These are phyloP conservation scores for Andricus quercusramuli DNA, from an alignment of 2,888 invertebrate genomes.

Conservation along the genomic window DNA sequence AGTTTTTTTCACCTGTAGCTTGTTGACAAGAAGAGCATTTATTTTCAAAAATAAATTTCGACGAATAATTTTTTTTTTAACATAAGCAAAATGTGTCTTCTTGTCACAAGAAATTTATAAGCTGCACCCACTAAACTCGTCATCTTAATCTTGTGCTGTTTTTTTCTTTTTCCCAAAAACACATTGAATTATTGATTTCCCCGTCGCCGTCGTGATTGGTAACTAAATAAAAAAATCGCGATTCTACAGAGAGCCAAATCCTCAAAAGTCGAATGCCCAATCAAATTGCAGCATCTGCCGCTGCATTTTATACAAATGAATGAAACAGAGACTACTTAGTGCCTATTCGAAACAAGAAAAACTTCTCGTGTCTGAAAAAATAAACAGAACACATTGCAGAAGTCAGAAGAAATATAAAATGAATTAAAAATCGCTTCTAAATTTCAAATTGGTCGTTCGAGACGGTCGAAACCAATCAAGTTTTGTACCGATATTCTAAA, in stretches of 20 bases:
- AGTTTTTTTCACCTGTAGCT: neutral
- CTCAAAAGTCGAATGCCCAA: constrained; percentile 71
- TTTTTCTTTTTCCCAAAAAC: constrained; percentile 58
- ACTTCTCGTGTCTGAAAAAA: constrained; percentile 41
- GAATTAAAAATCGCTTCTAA: constrained; percentile 1
- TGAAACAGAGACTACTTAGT: constrained; percentile 70
- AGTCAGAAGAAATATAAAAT: neutral
- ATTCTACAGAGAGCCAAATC: constrained; percentile 61
- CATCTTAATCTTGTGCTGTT: constrained; percentile 61
- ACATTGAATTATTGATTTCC: constrained; percentile 71
- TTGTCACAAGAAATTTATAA: constrained; percentile 47
- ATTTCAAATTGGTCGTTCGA: constrained; percentile 45
- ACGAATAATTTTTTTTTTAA: neutral
- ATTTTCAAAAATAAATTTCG: neutral
- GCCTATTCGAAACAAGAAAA: constrained; percentile 46
- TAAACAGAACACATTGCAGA: constrained; percentile 26
- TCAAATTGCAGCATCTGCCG: constrained; percentile 72
- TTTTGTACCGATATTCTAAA: constrained; percentile 61
- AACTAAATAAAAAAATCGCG: constrained; percentile 41
- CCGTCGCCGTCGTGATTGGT: constrained; percentile 38
- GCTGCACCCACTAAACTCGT: constrained; percentile 50
- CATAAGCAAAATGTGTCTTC: constrained; percentile 42
- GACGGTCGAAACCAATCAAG: neutral
- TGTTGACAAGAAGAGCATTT: constrained; percentile 4
- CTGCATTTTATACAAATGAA: constrained; percentile 73